Percentiles rank a stretch among this genome's conserved stretches.
These are phyloP conservation scores for Junco hyemalis DNA, from an alignment of 2,113 vertebrate genomes.

Conservation along the genomic window DNA sequence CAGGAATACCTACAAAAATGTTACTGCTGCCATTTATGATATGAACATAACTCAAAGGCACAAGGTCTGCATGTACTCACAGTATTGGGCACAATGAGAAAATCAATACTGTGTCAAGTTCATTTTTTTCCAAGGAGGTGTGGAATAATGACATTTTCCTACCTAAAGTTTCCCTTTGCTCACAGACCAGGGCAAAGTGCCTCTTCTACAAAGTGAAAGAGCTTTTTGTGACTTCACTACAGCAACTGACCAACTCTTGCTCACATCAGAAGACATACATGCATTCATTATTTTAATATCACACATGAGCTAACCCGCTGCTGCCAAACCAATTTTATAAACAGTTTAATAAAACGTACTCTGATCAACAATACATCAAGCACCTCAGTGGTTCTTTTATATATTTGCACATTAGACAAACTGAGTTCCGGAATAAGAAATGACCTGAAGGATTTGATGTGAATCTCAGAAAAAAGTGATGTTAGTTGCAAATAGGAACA, in stretches of 20 bases:
- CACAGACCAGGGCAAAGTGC: neutral
- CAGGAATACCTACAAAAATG: neutral
- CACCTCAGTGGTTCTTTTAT: neutral
- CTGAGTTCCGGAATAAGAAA: neutral
- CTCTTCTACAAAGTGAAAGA: neutral
- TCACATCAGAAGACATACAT: neutral
- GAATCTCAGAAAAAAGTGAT: neutral
- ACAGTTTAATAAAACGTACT: neutral
- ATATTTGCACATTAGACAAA: neutral
- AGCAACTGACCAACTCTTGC: neutral
- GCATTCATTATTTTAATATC: neutral
- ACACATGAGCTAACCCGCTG: neutral
- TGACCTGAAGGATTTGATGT: neutral
- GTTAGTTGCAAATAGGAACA: neutral
- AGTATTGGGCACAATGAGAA: neutral
- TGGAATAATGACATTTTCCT: neutral
- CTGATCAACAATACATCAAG: neutral
- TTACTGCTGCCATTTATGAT: neutral
- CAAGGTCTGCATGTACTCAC: neutral
- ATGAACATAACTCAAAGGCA: neutral
- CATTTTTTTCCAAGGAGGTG: neutral
- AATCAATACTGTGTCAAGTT: neutral
- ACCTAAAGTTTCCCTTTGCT: neutral
- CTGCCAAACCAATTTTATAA: neutral
- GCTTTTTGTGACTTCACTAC: neutral